Conservation (phyloP, 1,140 invertebrate species). For the Trachymyrmex septentrionalis region DNA sequence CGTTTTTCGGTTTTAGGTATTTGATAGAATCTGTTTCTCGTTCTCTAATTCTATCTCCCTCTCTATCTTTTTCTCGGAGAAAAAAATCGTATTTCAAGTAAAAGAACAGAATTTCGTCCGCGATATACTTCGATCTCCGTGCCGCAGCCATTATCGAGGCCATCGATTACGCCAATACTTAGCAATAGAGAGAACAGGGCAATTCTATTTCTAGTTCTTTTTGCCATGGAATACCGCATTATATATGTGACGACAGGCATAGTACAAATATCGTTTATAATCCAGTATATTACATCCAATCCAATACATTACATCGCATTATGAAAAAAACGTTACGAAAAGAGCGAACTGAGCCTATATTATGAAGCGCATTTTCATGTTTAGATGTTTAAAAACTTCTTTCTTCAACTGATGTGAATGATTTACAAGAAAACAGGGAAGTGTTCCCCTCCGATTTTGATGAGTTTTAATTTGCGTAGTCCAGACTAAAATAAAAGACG, state of each 20-base stretch:
- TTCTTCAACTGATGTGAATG: too few relatives aligned
- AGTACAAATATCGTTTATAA: conserved; percentile 73
- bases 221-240: conserved; percentile 50
- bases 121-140: conserved; percentile 71
- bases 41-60: conserved; percentile 3
- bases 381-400: conserved; percentile 15
- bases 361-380: conserved; percentile 16
- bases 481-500: too few relatives aligned
- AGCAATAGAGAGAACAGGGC: conserved; percentile 55
- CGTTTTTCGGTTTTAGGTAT: conserved; percentile 75
- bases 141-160: conserved; percentile 45
- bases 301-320: too few relatives aligned
- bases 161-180: conserved; percentile 68
- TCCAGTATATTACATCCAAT: neutral
- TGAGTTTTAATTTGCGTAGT: too few relatives aligned
- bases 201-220: conserved; percentile 48
- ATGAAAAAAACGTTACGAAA: neutral
- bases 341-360: conserved; percentile 35
- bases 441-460: too few relatives aligned
- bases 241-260: conserved; percentile 63
- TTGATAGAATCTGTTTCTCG: conserved; percentile 40
- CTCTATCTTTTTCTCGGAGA: conserved; percentile 57
- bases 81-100: conserved; percentile 73
- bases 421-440: too few relatives aligned
- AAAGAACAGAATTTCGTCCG: conserved; percentile 48